Conservation (phyloP, 30 jellyfish, hydroid and myxozoan species). For the Nemopilema nomurai region DNA sequence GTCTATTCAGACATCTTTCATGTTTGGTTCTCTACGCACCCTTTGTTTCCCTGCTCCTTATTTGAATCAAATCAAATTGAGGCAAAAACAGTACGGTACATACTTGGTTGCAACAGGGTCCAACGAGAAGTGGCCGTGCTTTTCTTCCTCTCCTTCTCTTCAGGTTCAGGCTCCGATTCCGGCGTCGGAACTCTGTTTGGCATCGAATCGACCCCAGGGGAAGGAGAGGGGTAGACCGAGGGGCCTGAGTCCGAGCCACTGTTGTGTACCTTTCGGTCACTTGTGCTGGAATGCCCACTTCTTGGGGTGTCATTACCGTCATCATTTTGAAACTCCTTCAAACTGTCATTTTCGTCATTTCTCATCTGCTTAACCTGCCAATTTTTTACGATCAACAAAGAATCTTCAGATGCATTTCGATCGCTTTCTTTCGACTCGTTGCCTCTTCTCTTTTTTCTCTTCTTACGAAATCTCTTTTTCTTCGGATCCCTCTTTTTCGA, state of each 20-base stretch:
- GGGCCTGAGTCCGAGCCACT: constrained; percentile 35
- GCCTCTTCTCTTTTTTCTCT: neutral
- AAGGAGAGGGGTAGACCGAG: constrained; percentile 16
- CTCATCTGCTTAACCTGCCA: constrained; percentile 20
- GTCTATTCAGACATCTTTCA: too few species aligned
- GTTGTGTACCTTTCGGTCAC: neutral
- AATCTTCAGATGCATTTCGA: constrained; percentile 38
- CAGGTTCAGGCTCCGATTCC: constrained; percentile 50
- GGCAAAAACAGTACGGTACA: too few species aligned
- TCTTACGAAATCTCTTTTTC: neutral
- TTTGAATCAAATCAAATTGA: too few species aligned
- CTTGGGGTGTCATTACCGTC: constrained; percentile 24
- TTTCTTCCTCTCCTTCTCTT: neutral
- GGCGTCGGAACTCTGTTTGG: constrained; percentile 36
- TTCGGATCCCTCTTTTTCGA: neutral
- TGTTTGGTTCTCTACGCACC: neutral
- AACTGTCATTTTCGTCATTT: neutral
- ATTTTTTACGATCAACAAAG: constrained; percentile 36
- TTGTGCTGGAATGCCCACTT: constrained; percentile 30
- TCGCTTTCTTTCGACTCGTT: neutral
- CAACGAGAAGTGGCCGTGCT: constrained; percentile 8
- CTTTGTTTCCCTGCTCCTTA: too few species aligned
- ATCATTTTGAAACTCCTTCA: constrained; percentile 6
- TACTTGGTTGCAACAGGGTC: constrained; percentile 14
- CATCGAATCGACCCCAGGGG: constrained; percentile 1